phyloP scores from a whole-genome alignment of 2,888 invertebrate genomes.

The Tetramorium bicarinatum region DNA sequence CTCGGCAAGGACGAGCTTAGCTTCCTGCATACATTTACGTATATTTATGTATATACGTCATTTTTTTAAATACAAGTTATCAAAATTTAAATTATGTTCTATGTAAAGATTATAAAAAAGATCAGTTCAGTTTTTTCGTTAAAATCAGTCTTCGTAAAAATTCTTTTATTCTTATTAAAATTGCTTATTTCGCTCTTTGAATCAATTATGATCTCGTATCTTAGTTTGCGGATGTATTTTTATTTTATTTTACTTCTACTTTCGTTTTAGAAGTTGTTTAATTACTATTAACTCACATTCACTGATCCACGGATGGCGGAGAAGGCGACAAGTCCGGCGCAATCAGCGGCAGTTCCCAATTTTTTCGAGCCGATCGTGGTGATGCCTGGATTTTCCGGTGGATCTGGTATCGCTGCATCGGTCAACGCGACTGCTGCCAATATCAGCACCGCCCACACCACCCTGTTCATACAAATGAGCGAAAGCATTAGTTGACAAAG shows the following conservation, averaged over 20 bases:
- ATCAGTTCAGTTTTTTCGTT: background rate
- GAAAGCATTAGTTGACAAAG: background rate
- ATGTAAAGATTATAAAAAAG: background rate
- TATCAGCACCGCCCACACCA: conserved; percentile 83
- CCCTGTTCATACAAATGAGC: conserved; percentile 74
- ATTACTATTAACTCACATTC: conserved; percentile 72
- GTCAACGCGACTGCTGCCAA: conserved; percentile 77
- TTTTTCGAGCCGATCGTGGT: conserved; percentile 85
- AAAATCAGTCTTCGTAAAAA: background rate
- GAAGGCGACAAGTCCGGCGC: conserved; percentile 85
- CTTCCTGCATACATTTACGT: conserved; percentile 46
- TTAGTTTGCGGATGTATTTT: background rate
- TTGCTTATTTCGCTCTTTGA: background rate
- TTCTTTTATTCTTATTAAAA: background rate
- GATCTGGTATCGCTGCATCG: conserved; percentile 81
- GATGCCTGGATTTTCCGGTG: conserved; percentile 78
- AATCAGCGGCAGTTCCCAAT: conserved; percentile 85
- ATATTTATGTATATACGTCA: background rate
- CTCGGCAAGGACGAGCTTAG: conserved; percentile 72
- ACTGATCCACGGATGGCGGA: conserved; percentile 81
- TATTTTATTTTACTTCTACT: background rate
- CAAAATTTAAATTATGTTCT: background rate
- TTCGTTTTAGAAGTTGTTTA: background rate
- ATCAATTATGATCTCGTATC: background rate
- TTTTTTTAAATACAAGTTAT: background rate